Percentiles rank a stretch among this genome's conserved stretches.
phyloP scores from a whole-genome alignment of 2,797 vertebrate genomes.

The Tokudaia tokunoshimensis region DNA sequence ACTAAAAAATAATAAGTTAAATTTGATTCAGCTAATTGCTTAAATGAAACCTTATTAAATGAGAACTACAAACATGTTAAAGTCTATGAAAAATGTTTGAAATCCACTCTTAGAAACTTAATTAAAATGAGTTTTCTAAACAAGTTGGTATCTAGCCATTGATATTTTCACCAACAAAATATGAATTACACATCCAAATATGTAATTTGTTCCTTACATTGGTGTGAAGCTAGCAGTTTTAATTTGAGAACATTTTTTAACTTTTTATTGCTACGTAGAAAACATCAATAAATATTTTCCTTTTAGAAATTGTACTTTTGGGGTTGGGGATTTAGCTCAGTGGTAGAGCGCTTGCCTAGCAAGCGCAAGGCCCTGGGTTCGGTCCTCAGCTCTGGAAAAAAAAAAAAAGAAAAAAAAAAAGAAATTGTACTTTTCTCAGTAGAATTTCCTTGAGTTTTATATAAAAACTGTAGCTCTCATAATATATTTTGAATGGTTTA shows the following conservation, averaged over 20 bases:
- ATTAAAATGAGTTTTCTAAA: conserved; percentile 74
- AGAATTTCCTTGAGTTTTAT: conserved; percentile 40
- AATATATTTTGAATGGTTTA: neutral
- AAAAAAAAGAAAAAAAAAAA: too few relatives aligned
- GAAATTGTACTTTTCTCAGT: conserved; percentile 44
- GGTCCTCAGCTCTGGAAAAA: too few relatives aligned
- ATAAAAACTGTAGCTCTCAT: neutral
- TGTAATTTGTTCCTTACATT: conserved; percentile 22
- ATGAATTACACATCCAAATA: conserved; percentile 65
- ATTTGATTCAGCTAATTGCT: conserved; percentile 35
- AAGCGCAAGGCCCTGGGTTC: too few relatives aligned
- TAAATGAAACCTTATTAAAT: conserved; percentile 66
- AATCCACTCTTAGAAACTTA: conserved; percentile 74
- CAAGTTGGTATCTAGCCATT: conserved; percentile 56
- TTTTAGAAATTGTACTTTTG: conserved; percentile 44
- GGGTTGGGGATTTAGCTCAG: too few relatives aligned
- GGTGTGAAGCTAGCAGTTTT: conserved; percentile 54
- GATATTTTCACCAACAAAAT: conserved; percentile 63
- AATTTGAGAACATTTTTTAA: conserved; percentile 66
- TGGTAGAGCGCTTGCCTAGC: too few relatives aligned
- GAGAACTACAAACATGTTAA: conserved; percentile 53
- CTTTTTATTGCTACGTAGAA: conserved; percentile 37
- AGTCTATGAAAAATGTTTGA: conserved; percentile 71
- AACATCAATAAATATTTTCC: conserved; percentile 7
- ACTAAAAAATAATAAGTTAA: conserved; percentile 18